phyloP scores from a whole-genome alignment of 2,888 invertebrate genomes.

The Parelbella ahira region DNA sequence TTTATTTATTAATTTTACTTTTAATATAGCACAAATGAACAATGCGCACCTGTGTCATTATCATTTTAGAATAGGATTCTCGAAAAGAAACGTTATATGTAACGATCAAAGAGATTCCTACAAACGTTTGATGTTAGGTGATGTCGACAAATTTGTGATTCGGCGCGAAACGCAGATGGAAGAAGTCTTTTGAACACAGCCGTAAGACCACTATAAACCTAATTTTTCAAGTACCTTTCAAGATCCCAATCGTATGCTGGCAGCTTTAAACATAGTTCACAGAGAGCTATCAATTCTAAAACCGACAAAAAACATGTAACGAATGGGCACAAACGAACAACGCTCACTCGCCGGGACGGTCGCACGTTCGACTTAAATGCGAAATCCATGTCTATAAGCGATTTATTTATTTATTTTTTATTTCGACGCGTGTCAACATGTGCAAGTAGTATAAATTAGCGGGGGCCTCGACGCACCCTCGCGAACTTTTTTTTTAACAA shows the following conservation, averaged over 20 bases:
- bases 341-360: constrained; percentile 37
- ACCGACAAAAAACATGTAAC: constrained; percentile 49
- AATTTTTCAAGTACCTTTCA: constrained; percentile 40
- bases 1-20: too few species aligned
- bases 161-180: constrained; percentile 29
- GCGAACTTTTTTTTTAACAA: constrained; percentile 70
- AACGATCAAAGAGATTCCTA: constrained; percentile 23
- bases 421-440: constrained; percentile 75
- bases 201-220: constrained; percentile 54
- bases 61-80: too few species aligned
- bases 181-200: constrained; percentile 36
- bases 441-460: constrained; percentile 76
- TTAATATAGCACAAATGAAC: too few species aligned
- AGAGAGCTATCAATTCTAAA: constrained; percentile 52
- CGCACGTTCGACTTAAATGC: constrained; percentile 63
- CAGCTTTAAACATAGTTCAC: constrained; percentile 22
- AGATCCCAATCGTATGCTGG: constrained; percentile 29
- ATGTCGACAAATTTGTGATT: constrained; percentile 31
- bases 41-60: too few species aligned
- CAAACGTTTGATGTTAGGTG: constrained; percentile 30
- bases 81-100: constrained; percentile 12
- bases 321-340: constrained; percentile 47
- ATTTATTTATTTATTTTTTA: constrained; percentile 67
- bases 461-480: constrained; percentile 70
- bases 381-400: constrained; percentile 65